Percentiles rank a stretch among this genome's conserved stretches.
These are phyloP conservation scores for Galeruca laticollis DNA, from an alignment of 2,888 invertebrate genomes.

Conservation along the genomic window DNA sequence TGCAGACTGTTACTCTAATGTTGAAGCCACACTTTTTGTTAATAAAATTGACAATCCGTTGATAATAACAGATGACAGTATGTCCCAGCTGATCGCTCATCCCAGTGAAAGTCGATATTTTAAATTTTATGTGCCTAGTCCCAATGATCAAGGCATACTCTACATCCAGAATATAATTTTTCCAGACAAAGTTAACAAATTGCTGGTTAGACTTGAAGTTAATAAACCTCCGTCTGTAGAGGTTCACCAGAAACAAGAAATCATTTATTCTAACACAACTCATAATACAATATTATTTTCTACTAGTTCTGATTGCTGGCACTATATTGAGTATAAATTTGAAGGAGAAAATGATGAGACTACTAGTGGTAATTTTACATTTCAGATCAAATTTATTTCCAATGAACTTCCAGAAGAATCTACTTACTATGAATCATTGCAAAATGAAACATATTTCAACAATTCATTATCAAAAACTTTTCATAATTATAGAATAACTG, in stretches of 20 bases:
- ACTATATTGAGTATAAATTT: slow-evolving; percentile 69
- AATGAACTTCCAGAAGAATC: slow-evolving; percentile 33
- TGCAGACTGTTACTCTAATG: slow-evolving; percentile 66
- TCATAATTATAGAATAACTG: slow-evolving; percentile 46
- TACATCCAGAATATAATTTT: slow-evolving; percentile 54
- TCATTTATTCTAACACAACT: slow-evolving; percentile 38
- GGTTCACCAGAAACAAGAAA: slow-evolving; percentile 65
- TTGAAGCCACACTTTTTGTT: slow-evolving; percentile 61
- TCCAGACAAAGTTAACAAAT: slow-evolving; percentile 49
- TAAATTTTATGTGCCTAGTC: slow-evolving; percentile 59
- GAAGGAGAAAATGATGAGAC: slow-evolving; percentile 28
- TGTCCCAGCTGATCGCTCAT: slow-evolving; percentile 43
- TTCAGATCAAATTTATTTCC: slow-evolving; percentile 36
- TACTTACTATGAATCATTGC: slow-evolving; percentile 33
- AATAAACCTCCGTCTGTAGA: slow-evolving; percentile 65
- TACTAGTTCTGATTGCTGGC: slow-evolving; percentile 72
- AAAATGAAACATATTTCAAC: slow-evolving; percentile 41
- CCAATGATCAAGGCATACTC: slow-evolving; percentile 55
- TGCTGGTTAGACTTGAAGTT: slow-evolving; percentile 64
- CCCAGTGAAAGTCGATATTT: slow-evolving; percentile 54
- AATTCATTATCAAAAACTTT: slow-evolving; percentile 43
- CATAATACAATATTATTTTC: slow-evolving; percentile 64
- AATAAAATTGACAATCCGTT: slow-evolving; percentile 49
- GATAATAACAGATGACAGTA: slow-evolving; percentile 52
- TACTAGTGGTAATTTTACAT: slow-evolving; percentile 29